Conservation (phyloP, 2,113 vertebrate species). For the Podarcis cretensis region DNA sequence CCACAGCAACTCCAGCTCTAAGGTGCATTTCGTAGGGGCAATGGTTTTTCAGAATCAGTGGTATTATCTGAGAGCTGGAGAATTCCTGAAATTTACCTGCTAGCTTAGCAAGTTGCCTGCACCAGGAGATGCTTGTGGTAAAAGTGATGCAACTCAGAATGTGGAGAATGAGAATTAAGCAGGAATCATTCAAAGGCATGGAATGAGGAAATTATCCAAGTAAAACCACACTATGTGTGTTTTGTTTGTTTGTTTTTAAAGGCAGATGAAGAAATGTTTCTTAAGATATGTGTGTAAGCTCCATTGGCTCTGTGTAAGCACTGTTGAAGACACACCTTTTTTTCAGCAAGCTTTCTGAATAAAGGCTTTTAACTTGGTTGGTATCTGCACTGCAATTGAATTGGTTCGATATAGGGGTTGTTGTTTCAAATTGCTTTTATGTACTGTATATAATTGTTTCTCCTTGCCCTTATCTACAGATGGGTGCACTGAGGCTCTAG, state of each 20-base stretch:
- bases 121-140: not conserved
- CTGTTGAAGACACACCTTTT: too few relatives aligned
- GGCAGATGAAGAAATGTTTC: not conserved
- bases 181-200: not conserved
- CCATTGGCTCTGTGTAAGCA: too few relatives aligned
- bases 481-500: too few relatives aligned
- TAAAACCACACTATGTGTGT: not conserved
- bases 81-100: not conserved
- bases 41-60: not conserved
- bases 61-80: not conserved
- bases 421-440: too few relatives aligned
- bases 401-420: too few relatives aligned
- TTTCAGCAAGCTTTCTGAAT: too few relatives aligned
- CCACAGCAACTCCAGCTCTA: not conserved
- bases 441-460: too few relatives aligned
- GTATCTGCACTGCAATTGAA: too few relatives aligned
- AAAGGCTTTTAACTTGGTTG: too few relatives aligned
- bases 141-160: not conserved
- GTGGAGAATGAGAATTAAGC: not conserved
- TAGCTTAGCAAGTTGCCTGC: not conserved
- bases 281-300: not conserved
- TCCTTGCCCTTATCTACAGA: too few relatives aligned
- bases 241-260: not conserved
- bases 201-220: not conserved
- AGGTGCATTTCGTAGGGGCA: fast-evolving